Evolutionary conservation across 2,113 vertebrate genomes (phyloP).

Genomic region (Vimba vimba): DNA sequence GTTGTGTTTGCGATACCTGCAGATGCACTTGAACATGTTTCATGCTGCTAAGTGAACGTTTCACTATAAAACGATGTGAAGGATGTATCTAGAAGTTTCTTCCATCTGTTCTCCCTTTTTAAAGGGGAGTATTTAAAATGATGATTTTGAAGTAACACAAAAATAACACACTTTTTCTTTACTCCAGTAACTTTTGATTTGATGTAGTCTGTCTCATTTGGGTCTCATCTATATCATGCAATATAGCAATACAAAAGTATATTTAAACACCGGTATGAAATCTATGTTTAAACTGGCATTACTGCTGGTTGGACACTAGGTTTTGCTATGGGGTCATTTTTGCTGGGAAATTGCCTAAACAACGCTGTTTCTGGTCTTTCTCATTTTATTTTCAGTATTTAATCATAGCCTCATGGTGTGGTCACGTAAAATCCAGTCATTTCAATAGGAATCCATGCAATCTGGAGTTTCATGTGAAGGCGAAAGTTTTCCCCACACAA

Average conservation of each 20-base stretch:
- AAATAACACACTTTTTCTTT: neutral
- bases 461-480: too few relatives aligned
- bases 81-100: neutral
- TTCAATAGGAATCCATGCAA: neutral
- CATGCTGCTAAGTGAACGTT: slow-evolving; percentile 72
- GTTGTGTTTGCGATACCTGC: slow-evolving; percentile 59
- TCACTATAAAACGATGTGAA: neutral
- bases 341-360: neutral
- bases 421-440: neutral
- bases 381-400: neutral
- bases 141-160: neutral
- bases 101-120: slow-evolving; percentile 10
- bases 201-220: neutral
- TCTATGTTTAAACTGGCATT: neutral
- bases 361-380: neutral
- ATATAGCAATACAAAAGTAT: neutral
- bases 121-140: neutral
- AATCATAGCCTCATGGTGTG: neutral
- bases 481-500: neutral
- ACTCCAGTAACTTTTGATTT: neutral
- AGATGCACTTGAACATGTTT: slow-evolving; percentile 63
- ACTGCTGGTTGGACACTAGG: neutral
- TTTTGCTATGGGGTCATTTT: neutral
- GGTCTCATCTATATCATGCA: neutral
- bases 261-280: neutral